Base-by-base conservation (phyloP, 2,797 vertebrate genomes). In the Micropoecilia bifurca region DNA sequence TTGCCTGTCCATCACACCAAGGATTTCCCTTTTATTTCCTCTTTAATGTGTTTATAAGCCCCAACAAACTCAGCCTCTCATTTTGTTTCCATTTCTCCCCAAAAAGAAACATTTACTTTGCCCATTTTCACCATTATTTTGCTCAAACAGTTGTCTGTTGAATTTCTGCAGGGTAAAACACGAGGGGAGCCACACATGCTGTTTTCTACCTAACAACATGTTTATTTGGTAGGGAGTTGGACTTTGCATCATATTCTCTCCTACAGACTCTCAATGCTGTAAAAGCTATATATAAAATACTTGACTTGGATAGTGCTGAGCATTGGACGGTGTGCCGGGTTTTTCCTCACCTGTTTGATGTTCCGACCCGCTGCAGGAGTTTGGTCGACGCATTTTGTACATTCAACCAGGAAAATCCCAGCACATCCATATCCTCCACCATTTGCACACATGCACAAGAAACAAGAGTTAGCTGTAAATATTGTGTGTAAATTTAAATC, bases 401-500 rank as follows among this genome's bases (percentile, higher is more conserved):
- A 84, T 72, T 66, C 33, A 2, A 22, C 18, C 18, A 72, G 41
- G 63, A 33, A 77, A 50, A 25, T 10, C 43, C 68, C 79, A 3
- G 36, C 63, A 39, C 63, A 41, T 2, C 9, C 50, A 48, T 80
- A 63, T 66, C 82, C 57, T 75, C 57, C n/a, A 45, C 79, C 82
- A 80, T 80, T 85, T 79, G 72, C 81, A 81, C 83, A 88, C 84
- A 87, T 81, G 82, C 84, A 90, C 87, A 82, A 66, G 72, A 83
- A 66, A 85, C 66, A 80, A 77, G 86, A 78, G 50, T 85, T 91
- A 93, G 96, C 94, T 99, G 97, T 98, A 98, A 97, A 99, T 98
- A 97, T 96, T 95, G 96, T 93, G 95, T 98, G 96, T 97, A 98
- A 95, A 98, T 97, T 97, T 96, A 96, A 96, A 96, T 91, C 93